Evolutionary conservation across 1,140 invertebrate species (phyloP), one percentile per base, ranked within the genome.

Genomic region (Pogonomyrmex californicus): DNA sequence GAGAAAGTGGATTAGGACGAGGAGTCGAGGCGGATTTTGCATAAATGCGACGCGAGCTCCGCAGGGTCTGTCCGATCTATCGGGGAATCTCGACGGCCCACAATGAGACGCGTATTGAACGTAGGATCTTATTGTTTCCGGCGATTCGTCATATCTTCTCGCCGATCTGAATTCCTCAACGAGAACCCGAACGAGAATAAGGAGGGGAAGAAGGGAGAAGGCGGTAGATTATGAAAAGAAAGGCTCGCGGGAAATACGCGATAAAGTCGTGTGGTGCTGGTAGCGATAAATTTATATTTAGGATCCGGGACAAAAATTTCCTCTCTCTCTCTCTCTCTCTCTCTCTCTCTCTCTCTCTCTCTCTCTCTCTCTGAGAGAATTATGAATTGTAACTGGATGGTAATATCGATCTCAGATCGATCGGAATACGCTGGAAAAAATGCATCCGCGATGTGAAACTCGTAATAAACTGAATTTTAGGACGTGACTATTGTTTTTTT

Each of bases 1-100:
- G 54, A 70, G 71, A 88, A 85, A 82, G 86, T 77, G 87, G 56
- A 87, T 77, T 71, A 71, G 70, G 51, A 66, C 41, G 14, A 17
- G 65, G 33, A 76, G 81, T n/a, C 23, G 23, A 36, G 44, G 62
- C 47, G 68, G 54, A 73, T 73, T 83, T 83, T 75, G 79, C 68
- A 60, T 75, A 73, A 73, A 73, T n/a, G 68, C 79, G 79, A 73
- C 44, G 44, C 62, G 62, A 44, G 30, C 38, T 44, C 14, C 65
- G 66, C 36, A 83, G 79, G 54, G 68, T 62, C n/a, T 36, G 33
- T 30, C 7, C 60, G 54, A 83, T 83, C 47, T 75, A 75, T 83
- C 79, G 54, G 47, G 41, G 41, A 38, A 82, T 83, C 79, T 83
- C 66, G 56, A 9, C 78, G 62, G 30, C 6, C 54, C 66, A 82